Base-by-base conservation (phyloP, 2,797 vertebrate genomes). In the Etheostoma perlongum region DNA sequence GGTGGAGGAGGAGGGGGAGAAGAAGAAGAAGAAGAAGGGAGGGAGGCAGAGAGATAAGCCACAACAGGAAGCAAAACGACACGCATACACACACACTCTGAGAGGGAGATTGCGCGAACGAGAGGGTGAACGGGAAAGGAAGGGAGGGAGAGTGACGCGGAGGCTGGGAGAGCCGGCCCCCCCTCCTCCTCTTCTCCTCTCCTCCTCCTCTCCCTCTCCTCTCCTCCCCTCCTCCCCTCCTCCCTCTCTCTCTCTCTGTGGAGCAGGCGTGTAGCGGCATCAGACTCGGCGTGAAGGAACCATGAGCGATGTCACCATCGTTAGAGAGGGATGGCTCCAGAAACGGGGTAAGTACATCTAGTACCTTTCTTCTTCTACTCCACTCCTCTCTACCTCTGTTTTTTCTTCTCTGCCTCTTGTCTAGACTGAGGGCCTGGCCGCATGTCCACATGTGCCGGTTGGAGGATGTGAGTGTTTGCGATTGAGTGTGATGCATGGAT, bases 291-390 rank as follows among this genome's bases (percentile, higher is more conserved):
- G 96, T 95, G 96, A 95, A 96, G 97, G 95, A 97, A 98, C 95
- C 97, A 99, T 99, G 98, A 98, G 96, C 96, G 97, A 99, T 99
- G 97, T 98, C 95, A 99, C 97, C 95, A 96, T 99, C 94, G 97
- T 99, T 95, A 99, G 97, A 94, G 98, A 99, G 97, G 98, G 98
- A 91, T 99, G 98, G 98, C 97, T 99, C 91, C 98, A 99, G 94
- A 99, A 99, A 96, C 97, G 97, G 95, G 97, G 97, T 99, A 92
- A 98, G 97, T 96, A 93, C 85, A 86, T 88, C 74, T 81, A 84
- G 77, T 78, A 72, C 82, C 77, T 82, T 78, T 86, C 65, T 52
- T 72, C 67, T 51, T 77, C 70, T 62, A n/a, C 64, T 85, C 58
- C 67, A 75, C 53, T 75, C 63, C 65, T 64, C 79, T 82, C 73